Conservation (phyloP, 53 echinoderm and acorn worm species). For the Holothuria leucospilota region DNA sequence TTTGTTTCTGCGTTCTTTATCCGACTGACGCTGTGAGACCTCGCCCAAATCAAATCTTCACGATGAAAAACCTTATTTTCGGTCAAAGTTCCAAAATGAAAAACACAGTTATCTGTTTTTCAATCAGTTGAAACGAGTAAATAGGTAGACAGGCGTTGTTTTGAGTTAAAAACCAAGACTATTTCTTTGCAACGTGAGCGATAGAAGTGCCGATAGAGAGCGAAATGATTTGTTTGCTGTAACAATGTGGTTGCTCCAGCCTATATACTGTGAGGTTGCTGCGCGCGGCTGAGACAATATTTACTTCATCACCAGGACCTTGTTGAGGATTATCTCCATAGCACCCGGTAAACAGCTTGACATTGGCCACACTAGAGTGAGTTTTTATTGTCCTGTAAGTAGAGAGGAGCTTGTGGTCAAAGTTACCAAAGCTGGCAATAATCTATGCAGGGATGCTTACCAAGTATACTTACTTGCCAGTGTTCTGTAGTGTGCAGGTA, state of each 20-base stretch:
- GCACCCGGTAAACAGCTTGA: constrained; percentile 6
- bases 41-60: no score
- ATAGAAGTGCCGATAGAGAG: not conserved
- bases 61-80: no score
- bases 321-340: constrained; percentile 15
- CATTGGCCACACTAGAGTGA: constrained; percentile 15
- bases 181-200: not conserved
- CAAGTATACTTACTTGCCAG: no score
- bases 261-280: constrained; percentile 22
- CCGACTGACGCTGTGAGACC: no score
- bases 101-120: no score
- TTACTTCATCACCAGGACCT: constrained; percentile 1
- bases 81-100: no score
- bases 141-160: not conserved
- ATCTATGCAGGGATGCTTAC: no score
- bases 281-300: constrained; percentile 12
- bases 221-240: not conserved
- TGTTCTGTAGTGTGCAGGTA: no score
- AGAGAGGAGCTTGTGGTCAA: no score
- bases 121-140: not conserved
- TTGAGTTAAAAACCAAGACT: constrained; percentile 4
- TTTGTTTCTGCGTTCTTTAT: no score
- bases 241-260: not conserved
- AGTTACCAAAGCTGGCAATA: no score
- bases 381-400: not conserved